Percentiles rank a stretch among this genome's conserved stretches.
These are phyloP conservation scores for Selene dorsalis DNA, from an alignment of 2,797 vertebrate genomes.

Conservation along the genomic window DNA sequence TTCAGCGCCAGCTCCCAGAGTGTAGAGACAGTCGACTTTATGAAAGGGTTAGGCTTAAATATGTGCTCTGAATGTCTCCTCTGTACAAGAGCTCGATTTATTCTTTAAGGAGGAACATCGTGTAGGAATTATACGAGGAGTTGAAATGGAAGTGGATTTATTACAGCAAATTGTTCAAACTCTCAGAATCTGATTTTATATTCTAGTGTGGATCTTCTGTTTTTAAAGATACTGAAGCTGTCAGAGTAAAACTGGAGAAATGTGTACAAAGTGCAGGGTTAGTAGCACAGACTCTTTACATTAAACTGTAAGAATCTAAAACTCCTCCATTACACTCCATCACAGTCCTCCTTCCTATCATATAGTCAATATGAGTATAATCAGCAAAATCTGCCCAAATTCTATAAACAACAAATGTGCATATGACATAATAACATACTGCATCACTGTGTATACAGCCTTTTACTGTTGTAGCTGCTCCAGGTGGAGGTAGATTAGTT, in stretches of 20 bases:
- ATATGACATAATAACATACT: not conserved
- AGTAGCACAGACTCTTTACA: not conserved
- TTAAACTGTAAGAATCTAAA: not conserved
- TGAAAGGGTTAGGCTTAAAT: constrained; percentile 11
- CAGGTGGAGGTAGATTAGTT: too few relatives aligned
- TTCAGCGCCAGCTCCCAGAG: not conserved
- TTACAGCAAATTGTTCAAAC: constrained; percentile 18
- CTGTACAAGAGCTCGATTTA: constrained; percentile 12
- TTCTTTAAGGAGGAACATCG: constrained; percentile 13
- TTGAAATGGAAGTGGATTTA: not conserved
- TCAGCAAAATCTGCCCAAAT: not conserved
- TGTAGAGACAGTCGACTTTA: constrained; percentile 7
- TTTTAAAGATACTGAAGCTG: not conserved
- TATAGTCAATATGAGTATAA: not conserved
- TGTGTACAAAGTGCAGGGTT: not conserved
- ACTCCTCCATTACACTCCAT: not conserved
- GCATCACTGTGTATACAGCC: not conserved
- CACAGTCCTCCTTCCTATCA: not conserved
- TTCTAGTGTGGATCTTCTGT: not conserved
- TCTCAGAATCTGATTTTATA: not conserved
- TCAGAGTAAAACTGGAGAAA: not conserved
- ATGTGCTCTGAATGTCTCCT: not conserved
- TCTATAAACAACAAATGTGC: not conserved
- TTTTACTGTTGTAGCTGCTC: not conserved
- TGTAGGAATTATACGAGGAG: constrained; percentile 13